A percentile compares a stretch with the other conserved stretches of the same genome.
Conservation (phyloP, 1,140 invertebrate species). For the Trichomalopsis sarcophagae region DNA sequence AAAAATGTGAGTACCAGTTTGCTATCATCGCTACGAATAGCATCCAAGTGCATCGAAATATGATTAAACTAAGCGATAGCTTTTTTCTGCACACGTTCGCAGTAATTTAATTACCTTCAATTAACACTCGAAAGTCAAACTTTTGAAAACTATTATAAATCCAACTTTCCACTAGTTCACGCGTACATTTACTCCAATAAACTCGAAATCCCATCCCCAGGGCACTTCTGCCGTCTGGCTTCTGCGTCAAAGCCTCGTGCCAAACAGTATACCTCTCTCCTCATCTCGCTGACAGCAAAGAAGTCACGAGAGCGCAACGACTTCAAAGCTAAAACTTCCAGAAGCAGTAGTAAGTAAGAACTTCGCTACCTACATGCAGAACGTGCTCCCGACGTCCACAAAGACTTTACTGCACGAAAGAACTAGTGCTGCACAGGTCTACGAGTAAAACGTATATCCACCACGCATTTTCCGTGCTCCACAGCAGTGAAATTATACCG, state of each 20-base stretch:
- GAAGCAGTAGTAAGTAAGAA: background rate
- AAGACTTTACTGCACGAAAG: background rate
- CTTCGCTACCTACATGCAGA: too few relatives aligned
- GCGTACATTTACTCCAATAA: background rate
- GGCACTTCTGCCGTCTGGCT: background rate
- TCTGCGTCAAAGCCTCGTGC: background rate
- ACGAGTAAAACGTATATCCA: background rate
- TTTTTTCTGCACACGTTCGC: too few relatives aligned
- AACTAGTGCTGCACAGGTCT: background rate
- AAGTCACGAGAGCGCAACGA: background rate
- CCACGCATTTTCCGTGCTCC: background rate
- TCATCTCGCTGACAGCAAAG: background rate
- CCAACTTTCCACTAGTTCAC: too few relatives aligned
- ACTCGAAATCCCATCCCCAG: background rate
- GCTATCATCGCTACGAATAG: background rate
- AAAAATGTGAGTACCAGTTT: background rate
- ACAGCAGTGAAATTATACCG: constrained; percentile 13
- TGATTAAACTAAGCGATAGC: too few relatives aligned
- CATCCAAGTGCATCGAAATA: background rate
- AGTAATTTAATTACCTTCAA: too few relatives aligned
- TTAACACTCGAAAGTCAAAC: background rate
- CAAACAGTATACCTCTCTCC: background rate
- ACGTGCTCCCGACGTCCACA: background rate
- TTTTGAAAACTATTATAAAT: background rate
- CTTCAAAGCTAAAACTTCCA: background rate